Percentiles rank a stretch among this genome's conserved stretches.
Conservation (phyloP, 2,113 vertebrate species). For the Sigmodon hispidus region DNA sequence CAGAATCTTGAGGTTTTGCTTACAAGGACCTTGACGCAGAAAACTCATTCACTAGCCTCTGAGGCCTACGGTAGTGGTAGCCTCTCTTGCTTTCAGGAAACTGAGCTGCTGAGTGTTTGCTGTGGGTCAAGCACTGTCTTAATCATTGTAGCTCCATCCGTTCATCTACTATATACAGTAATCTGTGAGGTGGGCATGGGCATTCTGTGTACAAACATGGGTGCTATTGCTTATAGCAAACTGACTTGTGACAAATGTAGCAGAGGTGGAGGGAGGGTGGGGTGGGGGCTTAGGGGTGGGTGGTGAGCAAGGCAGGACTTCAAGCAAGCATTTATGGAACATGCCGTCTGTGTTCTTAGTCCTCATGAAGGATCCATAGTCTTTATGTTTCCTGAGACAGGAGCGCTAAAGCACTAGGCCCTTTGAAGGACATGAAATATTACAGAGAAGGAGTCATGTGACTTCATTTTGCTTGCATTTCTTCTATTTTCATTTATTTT, state of each 20-base stretch:
- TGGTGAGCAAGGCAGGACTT: background rate
- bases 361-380: rapidly evolving
- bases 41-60: background rate
- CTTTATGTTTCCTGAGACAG: background rate
- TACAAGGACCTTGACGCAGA: background rate
- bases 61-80: too few relatives aligned
- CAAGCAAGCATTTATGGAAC: background rate
- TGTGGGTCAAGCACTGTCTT: background rate
- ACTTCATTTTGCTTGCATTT: slow-evolving; percentile 37
- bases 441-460: background rate
- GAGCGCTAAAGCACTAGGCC: background rate
- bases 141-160: background rate
- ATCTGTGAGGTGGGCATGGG: background rate
- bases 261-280: rapidly evolving
- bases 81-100: background rate
- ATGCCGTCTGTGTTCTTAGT: rapidly evolving
- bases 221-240: background rate
- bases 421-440: background rate
- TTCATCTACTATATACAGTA: background rate
- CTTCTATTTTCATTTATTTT: background rate
- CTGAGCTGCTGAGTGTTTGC: background rate
- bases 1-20: background rate
- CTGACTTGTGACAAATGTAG: background rate
- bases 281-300: too few relatives aligned
- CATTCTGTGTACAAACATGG: background rate